Evolutionary conservation across 1,140 invertebrate genomes (phyloP).

Genomic region (Papilio polyxenes): DNA sequence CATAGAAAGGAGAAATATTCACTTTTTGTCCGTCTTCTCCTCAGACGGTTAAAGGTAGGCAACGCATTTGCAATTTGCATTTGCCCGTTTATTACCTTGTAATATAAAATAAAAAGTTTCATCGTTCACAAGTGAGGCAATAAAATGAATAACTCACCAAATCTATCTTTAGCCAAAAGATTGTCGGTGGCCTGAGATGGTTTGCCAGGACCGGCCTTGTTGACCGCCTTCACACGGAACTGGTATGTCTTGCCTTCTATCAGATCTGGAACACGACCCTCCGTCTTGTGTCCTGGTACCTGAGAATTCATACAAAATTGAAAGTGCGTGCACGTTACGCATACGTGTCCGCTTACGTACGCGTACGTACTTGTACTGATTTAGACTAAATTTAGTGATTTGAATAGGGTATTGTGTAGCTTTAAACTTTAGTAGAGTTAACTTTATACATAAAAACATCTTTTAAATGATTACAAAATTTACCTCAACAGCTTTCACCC

Average conservation of each 20-base stretch:
- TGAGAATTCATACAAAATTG: constrained; percentile 37
- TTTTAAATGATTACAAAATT: too few relatives aligned
- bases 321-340: not conserved
- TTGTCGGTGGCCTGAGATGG: constrained; percentile 92
- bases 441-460: not conserved
- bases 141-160: constrained; percentile 79
- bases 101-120: too few relatives aligned
- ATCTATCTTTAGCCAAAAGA: constrained; percentile 91
- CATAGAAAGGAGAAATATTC: too few relatives aligned
- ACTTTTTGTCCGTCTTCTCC: too few relatives aligned
- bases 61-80: too few relatives aligned
- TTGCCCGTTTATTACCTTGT: too few relatives aligned
- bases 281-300: constrained; percentile 89
- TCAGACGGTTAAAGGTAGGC: too few relatives aligned
- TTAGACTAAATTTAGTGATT: not conserved
- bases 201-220: constrained; percentile 96
- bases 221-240: constrained; percentile 97
- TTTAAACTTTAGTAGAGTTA: too few relatives aligned
- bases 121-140: not conserved
- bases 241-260: constrained; percentile 97
- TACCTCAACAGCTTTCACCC: constrained; percentile 93
- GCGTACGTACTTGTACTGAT: too few relatives aligned
- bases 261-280: constrained; percentile 93
- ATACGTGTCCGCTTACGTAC: too few relatives aligned
- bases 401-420: too few relatives aligned